Evolutionary conservation across 1,140 invertebrate species (phyloP), one percentile per base, ranked within the genome.

Genomic region (Nomia melanderi): DNA sequence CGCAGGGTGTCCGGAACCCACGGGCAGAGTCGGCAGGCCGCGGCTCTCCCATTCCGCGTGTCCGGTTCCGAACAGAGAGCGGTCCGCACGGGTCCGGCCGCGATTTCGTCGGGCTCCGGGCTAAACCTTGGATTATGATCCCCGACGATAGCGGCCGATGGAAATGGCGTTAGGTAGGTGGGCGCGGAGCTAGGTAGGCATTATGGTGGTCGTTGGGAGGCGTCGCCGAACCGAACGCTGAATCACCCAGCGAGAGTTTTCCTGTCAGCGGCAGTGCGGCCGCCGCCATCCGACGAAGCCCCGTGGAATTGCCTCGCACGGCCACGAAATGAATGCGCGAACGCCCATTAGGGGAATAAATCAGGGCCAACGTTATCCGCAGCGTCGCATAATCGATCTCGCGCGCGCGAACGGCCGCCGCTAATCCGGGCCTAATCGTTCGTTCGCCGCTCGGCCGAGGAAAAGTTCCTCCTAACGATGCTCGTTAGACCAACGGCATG

Each of bases 311-410:
- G 89, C 90, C 90, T 88, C 86, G 88, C 88, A 86, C 89, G 84
- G 85, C 88, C 79, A 87, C 86, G 85, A 92, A 92, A 92, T 92
- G 91, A 92, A 92, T 92, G 90, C 90, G 89, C 92, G 88, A 91
- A 92, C 91, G 91, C 91, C 92, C 91, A 92, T 92, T 92, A 92
- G 88, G 91, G 90, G 88, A 92, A 92, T 92, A 92, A 92, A 92
- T 92, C 91, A 92, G 91, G 54, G 82, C 87, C 78, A 88, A 91
- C 86, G 90, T 92, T 92, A 92, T 91, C 90, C 90, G 83, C 91
- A 92, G 91, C 83, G 88, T 88, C 87, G 87, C 87, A 90, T 90
- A 89, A 92, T 92, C 90, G 88, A 91, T 91, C 88, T 88, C 84
- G 81, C 79, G 78, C 72, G 74, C 54, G 77, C 66, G 47, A 64